Base-by-base conservation (phyloP, 2,888 invertebrate genomes). In the Argyresthia goedartella region DNA sequence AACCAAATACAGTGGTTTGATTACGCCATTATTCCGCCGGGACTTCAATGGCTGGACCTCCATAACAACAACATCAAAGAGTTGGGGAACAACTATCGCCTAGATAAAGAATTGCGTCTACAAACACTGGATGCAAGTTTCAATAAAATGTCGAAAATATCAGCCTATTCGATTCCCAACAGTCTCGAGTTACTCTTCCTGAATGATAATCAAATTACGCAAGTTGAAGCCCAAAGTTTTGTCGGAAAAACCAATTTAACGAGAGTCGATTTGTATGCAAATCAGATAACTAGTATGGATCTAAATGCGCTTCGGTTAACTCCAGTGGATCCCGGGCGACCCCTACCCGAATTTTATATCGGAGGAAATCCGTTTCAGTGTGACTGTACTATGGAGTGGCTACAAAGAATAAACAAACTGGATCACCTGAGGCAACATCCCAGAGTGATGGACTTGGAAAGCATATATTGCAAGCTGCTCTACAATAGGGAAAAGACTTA, bases 331-430 rank as follows among this genome's bases (percentile, higher is more conserved):
- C 91, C 91, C 54, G 91, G 92, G 57, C 89, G 92, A 55, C 87
- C 92, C 52, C 84, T 95, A 60, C 96, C 96, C 11, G 95, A 96
- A 81, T 96, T 97, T 85, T 96, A 95, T 78, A 94, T 97, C 57
- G 96, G 95, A 42, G 95, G 95, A 52, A 98, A 98, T 88, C 97
- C 97, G 42, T 95, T 97, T 73, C 92, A 94, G 66, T 98, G 97
- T 72, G 95, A 96, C 76, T 98, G 97, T 87, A 95, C 95, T 62
- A 96, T 97, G 91, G 96, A 97, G 73, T 98, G 97, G 97, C 81
- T 97, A 66, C 96, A 96, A 74, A 89, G 95, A 64, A 95, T 97
- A 73, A 96, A 97, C 76, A 92, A 93, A 73, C 86, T 93, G 62
- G 92, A 93, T 66, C 92, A 93, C 64, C 88, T 95, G 52, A 88